Percentiles rank a stretch among this genome's conserved stretches.
These are phyloP conservation scores for Lordiphosa stackelbergi DNA, from an alignment of 1,140 invertebrate species.

Conservation along the genomic window DNA sequence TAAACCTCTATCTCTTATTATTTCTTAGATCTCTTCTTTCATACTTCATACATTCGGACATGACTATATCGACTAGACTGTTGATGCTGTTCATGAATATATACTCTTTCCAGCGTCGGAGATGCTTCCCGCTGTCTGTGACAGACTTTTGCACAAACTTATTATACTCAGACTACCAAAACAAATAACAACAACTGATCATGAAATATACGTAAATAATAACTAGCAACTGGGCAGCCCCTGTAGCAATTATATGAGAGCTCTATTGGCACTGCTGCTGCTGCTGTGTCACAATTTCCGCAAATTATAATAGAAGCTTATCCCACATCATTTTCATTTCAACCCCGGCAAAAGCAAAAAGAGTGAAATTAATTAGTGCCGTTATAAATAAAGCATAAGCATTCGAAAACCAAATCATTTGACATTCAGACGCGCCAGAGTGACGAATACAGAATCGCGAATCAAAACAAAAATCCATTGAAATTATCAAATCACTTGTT, in stretches of 20 bases:
- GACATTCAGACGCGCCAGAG: slow-evolving; percentile 57
- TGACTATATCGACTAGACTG: too few relatives aligned
- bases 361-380: slow-evolving; percentile 66
- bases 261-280: slow-evolving; percentile 6
- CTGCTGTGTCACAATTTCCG: slow-evolving; percentile 61
- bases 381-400: slow-evolving; percentile 72
- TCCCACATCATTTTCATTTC: slow-evolving; percentile 54
- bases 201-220: neutral
- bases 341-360: slow-evolving; percentile 27
- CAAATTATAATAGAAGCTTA: slow-evolving; percentile 63
- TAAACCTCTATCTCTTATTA: too few relatives aligned
- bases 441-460: slow-evolving; percentile 15
- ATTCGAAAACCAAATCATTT: slow-evolving; percentile 63
- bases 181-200: too few relatives aligned
- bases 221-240: slow-evolving; percentile 9
- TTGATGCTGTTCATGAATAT: too few relatives aligned
- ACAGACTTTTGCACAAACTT: too few relatives aligned
- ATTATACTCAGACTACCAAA: too few relatives aligned
- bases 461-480: slow-evolving; percentile 9
- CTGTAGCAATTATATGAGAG: slow-evolving; percentile 41
- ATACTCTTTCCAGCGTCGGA: too few relatives aligned
- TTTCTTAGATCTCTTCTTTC: too few relatives aligned
- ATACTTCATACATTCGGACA: too few relatives aligned
- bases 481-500: slow-evolving; percentile 44
- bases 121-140: too few relatives aligned